These are phyloP conservation scores for Labeo rohita DNA, from an alignment of 2,113 vertebrate species.

Conservation along the genomic window DNA sequence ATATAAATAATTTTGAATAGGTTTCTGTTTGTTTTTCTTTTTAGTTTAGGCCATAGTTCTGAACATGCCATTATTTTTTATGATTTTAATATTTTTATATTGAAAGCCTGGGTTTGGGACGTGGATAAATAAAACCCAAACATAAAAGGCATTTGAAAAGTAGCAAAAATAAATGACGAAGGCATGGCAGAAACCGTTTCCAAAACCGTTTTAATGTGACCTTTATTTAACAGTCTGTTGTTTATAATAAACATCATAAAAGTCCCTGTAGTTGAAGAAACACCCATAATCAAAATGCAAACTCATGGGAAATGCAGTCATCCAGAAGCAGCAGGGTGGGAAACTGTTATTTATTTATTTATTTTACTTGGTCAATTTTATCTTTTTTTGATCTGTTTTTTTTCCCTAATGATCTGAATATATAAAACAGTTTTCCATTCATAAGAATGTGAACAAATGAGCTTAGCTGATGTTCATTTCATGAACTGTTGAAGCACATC, in stretches of 20 bases:
- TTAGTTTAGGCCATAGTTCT: neutral
- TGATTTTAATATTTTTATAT: neutral
- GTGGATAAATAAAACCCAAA: neutral
- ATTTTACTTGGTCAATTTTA: neutral
- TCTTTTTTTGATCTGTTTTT: neutral
- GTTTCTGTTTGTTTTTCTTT: neutral
- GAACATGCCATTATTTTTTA: neutral
- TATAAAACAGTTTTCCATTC: neutral
- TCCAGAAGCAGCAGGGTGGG: neutral
- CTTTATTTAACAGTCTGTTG: neutral
- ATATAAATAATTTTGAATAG: neutral
- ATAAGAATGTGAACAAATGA: neutral
- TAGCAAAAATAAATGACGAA: neutral
- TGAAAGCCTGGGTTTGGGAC: neutral
- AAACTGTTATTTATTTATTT: neutral
- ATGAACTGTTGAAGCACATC: neutral
- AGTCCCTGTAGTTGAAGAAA: neutral
- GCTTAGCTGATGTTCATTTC: neutral
- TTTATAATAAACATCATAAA: slow-evolving; percentile 5
- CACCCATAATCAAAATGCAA: neutral
- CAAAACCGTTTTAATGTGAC: neutral
- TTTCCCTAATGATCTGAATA: neutral
- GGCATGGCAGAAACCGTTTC: neutral
- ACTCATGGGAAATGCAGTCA: neutral
- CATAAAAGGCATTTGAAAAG: neutral